phyloP scores from a whole-genome alignment of 2,888 invertebrate genomes.

The Cryptocheilus praepositus region DNA sequence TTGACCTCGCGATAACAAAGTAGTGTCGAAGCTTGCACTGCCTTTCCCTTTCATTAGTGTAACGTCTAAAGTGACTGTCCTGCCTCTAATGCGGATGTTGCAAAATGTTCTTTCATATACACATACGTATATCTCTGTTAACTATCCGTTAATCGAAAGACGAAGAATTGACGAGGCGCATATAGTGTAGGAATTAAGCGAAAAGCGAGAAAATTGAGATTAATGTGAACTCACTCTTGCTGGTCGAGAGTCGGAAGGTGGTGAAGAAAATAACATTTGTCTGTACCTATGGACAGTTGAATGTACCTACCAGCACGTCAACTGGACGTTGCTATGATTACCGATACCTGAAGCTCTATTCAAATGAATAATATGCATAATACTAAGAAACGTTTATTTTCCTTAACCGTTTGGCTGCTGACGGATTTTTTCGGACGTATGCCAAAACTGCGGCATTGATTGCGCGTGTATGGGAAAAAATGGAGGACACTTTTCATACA shows the following conservation, averaged over 20 bases:
- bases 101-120: slow-evolving; percentile 42
- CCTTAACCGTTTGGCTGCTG: too few species aligned
- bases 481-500: too few species aligned
- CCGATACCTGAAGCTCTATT: slow-evolving; percentile 23
- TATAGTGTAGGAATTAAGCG: slow-evolving; percentile 17
- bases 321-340: slow-evolving; percentile 8
- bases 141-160: slow-evolving; percentile 16
- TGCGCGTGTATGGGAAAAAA: too few species aligned
- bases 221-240: slow-evolving; percentile 59
- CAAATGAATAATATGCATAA: slow-evolving; percentile 8
- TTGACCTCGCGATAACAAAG: slow-evolving; percentile 38
- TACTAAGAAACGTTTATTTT: too few species aligned
- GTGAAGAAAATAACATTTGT: background rate
- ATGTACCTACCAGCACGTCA: slow-evolving; percentile 16
- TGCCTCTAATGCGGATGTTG: slow-evolving; percentile 43
- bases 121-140: slow-evolving; percentile 33
- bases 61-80: slow-evolving; percentile 51
- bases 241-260: slow-evolving; percentile 61
- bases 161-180: slow-evolving; percentile 8
- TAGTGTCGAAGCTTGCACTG: slow-evolving; percentile 67
- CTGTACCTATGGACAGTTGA: slow-evolving; percentile 19
- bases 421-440: too few species aligned
- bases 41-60: slow-evolving; percentile 60
- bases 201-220: slow-evolving; percentile 8
- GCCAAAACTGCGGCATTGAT: too few species aligned